Evolutionary conservation across 2,888 invertebrate genomes (phyloP).

Genomic region (Hyppa rectilinea): DNA sequence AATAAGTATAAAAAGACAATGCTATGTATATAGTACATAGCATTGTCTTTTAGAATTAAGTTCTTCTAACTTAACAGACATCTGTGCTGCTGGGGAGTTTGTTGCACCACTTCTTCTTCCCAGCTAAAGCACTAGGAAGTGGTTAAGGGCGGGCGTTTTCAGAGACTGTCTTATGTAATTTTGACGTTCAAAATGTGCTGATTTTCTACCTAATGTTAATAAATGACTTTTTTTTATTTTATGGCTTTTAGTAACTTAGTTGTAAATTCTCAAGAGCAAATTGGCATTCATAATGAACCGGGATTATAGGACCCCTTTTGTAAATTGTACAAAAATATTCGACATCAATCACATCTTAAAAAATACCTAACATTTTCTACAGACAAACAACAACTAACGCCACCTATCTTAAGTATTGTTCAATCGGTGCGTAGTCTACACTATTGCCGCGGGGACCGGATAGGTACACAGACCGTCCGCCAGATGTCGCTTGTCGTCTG

Average conservation of each 20-base stretch:
- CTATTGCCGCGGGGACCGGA: conserved; percentile 59
- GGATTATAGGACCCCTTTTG: not conserved
- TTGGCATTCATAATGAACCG: not conserved
- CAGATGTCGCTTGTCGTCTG: conserved; percentile 76
- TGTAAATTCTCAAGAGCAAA: not conserved
- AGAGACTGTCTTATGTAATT: no score
- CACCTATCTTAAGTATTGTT: conserved; percentile 82
- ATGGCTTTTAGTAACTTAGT: not conserved
- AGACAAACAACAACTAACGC: conserved; percentile 55
- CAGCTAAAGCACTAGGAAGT: no score
- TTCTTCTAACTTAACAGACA: no score
- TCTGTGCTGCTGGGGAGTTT: no score
- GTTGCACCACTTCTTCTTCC: no score
- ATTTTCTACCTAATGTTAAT: no score
- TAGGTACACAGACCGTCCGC: conserved; percentile 68
- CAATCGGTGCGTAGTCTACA: conserved; percentile 79
- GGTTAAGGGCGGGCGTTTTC: no score
- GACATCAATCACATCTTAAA: not conserved
- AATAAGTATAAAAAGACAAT: not conserved
- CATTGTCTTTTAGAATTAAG: no score
- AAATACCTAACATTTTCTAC: conserved; percentile 1
- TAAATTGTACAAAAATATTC: not conserved
- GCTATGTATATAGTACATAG: no score
- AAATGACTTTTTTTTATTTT: no score
- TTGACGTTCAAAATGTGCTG: no score